These are phyloP conservation scores for Hycleus cichorii DNA, from an alignment of 1,140 invertebrate genomes.

Conservation along the genomic window DNA sequence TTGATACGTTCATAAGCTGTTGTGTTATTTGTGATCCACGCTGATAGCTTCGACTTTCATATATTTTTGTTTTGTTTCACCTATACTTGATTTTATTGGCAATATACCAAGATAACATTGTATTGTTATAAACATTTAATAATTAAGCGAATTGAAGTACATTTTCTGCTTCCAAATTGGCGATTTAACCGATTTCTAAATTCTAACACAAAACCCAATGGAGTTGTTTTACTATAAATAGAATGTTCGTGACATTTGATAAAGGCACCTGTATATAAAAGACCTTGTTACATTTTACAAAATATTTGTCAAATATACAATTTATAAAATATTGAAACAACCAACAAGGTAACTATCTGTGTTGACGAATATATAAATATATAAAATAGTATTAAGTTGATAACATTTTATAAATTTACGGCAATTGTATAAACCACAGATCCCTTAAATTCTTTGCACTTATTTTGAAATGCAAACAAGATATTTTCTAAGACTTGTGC, in stretches of 20 bases:
- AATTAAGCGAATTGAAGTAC: neutral
- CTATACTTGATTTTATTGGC: conserved; percentile 1
- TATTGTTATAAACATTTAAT: conserved; percentile 1
- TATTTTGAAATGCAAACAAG: no score
- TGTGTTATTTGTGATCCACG: neutral
- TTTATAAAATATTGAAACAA: no score
- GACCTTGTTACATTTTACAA: conserved; percentile 9
- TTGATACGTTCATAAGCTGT: conserved; percentile 10
- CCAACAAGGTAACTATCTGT: no score
- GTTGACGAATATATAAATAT: no score
- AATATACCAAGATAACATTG: conserved; percentile 3
- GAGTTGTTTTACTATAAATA: conserved; percentile 11
- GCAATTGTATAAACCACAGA: no score
- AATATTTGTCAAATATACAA: neutral
- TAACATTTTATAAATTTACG: no score
- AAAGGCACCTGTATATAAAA: conserved; percentile 14
- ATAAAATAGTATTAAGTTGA: no score
- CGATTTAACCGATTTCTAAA: neutral
- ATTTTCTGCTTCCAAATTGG: neutral
- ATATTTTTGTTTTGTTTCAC: conserved; percentile 4
- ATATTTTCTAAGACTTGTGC: no score
- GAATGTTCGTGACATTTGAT: conserved; percentile 9
- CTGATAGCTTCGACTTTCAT: conserved; percentile 2
- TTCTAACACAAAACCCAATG: conserved; percentile 1
- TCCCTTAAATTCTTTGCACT: no score